Evolutionary conservation across 1,140 invertebrate genomes (phyloP), one percentile per base, ranked within the genome.

Genomic region (Branchinecta lindahli): DNA sequence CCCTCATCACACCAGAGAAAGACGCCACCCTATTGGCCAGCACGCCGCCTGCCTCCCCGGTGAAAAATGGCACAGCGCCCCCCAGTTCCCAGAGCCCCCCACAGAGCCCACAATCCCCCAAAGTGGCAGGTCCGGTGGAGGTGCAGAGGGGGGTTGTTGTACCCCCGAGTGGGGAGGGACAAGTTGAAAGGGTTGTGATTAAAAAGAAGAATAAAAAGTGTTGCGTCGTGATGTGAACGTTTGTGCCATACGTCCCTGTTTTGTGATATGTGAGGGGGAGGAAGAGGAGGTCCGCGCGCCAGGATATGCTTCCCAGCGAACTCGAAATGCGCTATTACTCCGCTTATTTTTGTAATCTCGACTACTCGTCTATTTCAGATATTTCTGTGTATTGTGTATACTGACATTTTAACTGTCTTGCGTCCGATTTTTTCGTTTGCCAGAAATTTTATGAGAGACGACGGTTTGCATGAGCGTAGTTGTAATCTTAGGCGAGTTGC

Each of bases 121-220:
- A 80, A 68, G 82, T 80, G 67, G 21, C 45, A 21, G 76, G 76
- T 44, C 81, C 84, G 6, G 87, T 91, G 45, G 89, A 91, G 74
- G 86, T 91, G 15, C 85, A 88, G 74, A 84, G 86, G 77, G 84
- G 84, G 20, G 86, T 86, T 45, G 82, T 86, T 33, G 82, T 83
- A 72, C 83, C 85, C n/a, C 85, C 87, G 0, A 73, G 76, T 44
- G 88, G 90, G 76, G 86, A 87, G 68, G 85, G 84, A 74, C 88
- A 89, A 77, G 87, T 89, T 33, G 89, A 92, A 77, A 88, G 90
- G 77, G 87, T 92, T 71, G 86, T 87, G 75, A 83, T 92, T 74
- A 91, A 92, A 82, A 92, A 92, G 83, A 92, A 92, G 80, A 88
- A 86, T 78, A 91, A 90, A 81, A 91, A 90, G 83, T 87, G 89